Conservation (phyloP, 2,888 invertebrate genomes). For the Augochlorella aurata region DNA sequence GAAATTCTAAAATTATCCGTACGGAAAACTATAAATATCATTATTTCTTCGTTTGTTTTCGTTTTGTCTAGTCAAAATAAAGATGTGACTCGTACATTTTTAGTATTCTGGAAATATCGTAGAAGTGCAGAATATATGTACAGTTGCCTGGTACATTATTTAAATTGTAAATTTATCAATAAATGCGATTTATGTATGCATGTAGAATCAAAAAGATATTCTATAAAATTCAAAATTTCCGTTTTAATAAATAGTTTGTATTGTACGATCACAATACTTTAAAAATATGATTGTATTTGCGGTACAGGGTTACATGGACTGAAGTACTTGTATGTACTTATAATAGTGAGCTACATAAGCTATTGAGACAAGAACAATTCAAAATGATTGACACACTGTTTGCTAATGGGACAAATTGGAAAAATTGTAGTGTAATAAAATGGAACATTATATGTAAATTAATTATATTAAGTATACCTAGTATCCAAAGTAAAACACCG, state of each 20-base stretch:
- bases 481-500: conserved; percentile 36
- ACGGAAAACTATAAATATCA: neutral
- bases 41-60: neutral
- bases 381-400: conserved; percentile 30
- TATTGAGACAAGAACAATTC: conserved; percentile 11
- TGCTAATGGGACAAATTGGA: neutral
- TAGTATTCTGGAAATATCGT: neutral
- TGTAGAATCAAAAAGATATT: neutral
- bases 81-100: conserved; percentile 2
- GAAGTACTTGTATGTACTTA: conserved; percentile 8
- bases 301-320: conserved; percentile 14
- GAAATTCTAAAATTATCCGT: neutral
- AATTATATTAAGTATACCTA: conserved; percentile 36
- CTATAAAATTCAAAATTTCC: neutral
- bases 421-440: conserved; percentile 28
- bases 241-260: conserved; percentile 1
- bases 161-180: conserved; percentile 3
- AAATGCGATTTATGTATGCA: neutral
- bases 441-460: conserved; percentile 22
- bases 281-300: conserved; percentile 28
- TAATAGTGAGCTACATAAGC: neutral
- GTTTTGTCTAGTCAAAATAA: conserved; percentile 37
- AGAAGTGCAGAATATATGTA: neutral
- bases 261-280: neutral
- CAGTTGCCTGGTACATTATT: conserved; percentile 5